Percentiles rank a stretch among this genome's conserved stretches.
phyloP scores from a whole-genome alignment of 2,797 vertebrate genomes.

The Hydrolagus colliei region DNA sequence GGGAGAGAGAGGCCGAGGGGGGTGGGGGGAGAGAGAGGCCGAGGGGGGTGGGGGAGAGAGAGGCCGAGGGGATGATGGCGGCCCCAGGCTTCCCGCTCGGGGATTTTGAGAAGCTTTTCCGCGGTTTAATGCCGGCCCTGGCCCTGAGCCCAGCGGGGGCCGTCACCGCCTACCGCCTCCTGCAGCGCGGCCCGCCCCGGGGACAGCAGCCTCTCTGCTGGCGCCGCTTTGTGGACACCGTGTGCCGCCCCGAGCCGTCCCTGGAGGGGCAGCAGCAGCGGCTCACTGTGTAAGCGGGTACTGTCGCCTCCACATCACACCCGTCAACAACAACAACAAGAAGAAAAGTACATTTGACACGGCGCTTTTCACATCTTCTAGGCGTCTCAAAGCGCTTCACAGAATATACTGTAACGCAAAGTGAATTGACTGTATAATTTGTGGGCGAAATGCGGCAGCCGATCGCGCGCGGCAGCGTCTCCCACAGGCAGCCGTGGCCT shows the following conservation, averaged over 20 bases:
- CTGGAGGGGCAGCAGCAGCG: background rate
- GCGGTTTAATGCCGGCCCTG: background rate
- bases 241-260: background rate
- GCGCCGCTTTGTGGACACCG: background rate
- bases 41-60: background rate
- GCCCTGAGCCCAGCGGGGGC: background rate
- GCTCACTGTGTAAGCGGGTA: background rate
- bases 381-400: too few relatives aligned
- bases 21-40: too few relatives aligned
- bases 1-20: too few relatives aligned
- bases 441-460: too few relatives aligned
- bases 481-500: too few relatives aligned
- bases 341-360: too few relatives aligned
- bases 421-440: too few relatives aligned
- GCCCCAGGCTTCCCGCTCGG: background rate
- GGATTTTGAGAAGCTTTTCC: conserved; percentile 9
- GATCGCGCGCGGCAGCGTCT: too few relatives aligned
- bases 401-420: too few relatives aligned
- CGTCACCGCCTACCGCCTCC: background rate
- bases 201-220: background rate
- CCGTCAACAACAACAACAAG: too few relatives aligned
- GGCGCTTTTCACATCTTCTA: too few relatives aligned
- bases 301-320: background rate
- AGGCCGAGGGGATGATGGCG: background rate
- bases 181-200: background rate